Percentiles rank a stretch among this genome's conserved stretches.
phyloP scores from a whole-genome alignment of 2,888 invertebrate genomes.

The Drosophila recens region DNA sequence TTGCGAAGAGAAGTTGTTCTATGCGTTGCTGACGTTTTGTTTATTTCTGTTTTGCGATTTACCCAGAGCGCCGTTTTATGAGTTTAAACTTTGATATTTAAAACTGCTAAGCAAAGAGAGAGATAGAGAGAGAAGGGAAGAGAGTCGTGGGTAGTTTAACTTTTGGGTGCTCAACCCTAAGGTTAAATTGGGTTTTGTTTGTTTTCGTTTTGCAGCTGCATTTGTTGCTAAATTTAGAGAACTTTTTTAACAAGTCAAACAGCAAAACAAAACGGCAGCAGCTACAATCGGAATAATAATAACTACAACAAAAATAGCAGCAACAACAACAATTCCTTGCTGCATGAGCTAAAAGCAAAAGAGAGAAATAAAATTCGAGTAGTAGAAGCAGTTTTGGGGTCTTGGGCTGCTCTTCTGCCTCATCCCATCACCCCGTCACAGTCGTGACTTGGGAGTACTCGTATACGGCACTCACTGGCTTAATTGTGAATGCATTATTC shows the following conservation, averaged over 20 bases:
- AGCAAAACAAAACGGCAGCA: conserved; percentile 37
- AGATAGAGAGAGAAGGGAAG: not conserved
- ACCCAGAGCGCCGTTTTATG: conserved; percentile 53
- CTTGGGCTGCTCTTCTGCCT: not conserved
- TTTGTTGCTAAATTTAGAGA: conserved; percentile 69
- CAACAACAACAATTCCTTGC: conserved; percentile 27
- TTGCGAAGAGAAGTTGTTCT: conserved; percentile 21
- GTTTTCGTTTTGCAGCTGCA: conserved; percentile 29
- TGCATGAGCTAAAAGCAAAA: conserved; percentile 30
- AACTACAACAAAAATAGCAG: conserved; percentile 48
- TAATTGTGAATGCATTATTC: conserved; percentile 80
- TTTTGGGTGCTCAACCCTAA: conserved; percentile 35
- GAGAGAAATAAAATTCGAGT: conserved; percentile 21
- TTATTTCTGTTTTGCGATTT: conserved; percentile 15
- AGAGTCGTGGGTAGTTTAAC: conserved; percentile 14
- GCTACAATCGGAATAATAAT: conserved; percentile 58
- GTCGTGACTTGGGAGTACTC: conserved; percentile 23
- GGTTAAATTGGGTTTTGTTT: conserved; percentile 38
- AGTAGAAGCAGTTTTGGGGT: conserved; percentile 11
- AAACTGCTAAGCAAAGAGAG: conserved; percentile 26
- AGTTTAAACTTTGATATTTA: conserved; percentile 71
- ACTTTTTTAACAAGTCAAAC: conserved; percentile 55
- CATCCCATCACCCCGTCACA: not conserved
- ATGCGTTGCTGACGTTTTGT: conserved; percentile 13
- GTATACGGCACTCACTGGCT: conserved; percentile 57